Evolutionary conservation across 1,140 invertebrate species (phyloP), one percentile per base, ranked within the genome.

Genomic region (Euwallacea similis): DNA sequence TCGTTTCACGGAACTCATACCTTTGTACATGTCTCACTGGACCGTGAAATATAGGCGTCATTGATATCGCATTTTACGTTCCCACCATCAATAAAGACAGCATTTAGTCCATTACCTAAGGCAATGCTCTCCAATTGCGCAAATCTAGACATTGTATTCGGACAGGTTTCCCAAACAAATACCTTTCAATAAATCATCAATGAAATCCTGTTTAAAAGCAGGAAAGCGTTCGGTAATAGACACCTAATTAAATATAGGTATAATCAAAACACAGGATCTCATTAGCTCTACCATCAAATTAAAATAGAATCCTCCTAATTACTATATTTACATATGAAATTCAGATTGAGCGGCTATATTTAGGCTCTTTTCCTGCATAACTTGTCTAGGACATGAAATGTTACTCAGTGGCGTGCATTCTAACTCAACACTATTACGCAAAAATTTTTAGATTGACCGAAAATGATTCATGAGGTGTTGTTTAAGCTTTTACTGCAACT

Each of bases 271-370:
- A 66, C 13, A 42, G 46, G 42, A 66, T 66, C 65, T 66, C 65
- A 58, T 66, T 66, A 66, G 54, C 53, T 33, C 43, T 33, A 42
- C 62, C 62, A 65, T 65, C 53, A 65, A 65, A 65, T 65, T 65
- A 65, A 65, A 66, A 66, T 66, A 66, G 65, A 66, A 66, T 66
- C 50, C 42, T 42, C 8, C 65, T 66, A 66, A 66, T 66, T 66
- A 54, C 65, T 66, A 66, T 58, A 66, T 66, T 66, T 66, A 66
- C 65, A 56, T 66, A 66, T 42, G 65, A 66, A 66, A 58, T 56
- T 66, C 65, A 58, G 54, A 66, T 66, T 66, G 21, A 16, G 65
- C 2, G 47, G 6, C 43, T 66, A 66, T 58, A 53, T 66, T 66
- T 44, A 46, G 65, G 8, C 6, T 46, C 50, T 66, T 41, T 65